Conservation (phyloP, 2,113 vertebrate genomes). For the Sterna hirundo region DNA sequence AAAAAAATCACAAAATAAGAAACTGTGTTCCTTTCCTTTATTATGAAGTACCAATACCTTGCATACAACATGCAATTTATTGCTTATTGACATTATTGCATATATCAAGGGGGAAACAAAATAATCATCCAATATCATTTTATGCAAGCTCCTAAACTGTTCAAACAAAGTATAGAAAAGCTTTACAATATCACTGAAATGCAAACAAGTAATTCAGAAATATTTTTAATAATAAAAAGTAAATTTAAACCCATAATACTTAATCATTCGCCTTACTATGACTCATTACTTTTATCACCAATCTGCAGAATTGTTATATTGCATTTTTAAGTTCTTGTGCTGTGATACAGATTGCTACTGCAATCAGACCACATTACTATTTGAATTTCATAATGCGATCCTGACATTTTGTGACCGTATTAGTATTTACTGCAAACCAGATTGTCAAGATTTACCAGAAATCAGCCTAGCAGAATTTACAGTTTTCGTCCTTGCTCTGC, state of each 20-base stretch:
- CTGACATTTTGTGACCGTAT: not conserved
- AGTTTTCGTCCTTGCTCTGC: not conserved
- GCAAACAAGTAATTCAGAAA: slow-evolving; percentile 1
- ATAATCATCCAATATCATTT: slow-evolving; percentile 6
- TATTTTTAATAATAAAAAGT: not conserved
- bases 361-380: not conserved
- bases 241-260: not conserved
- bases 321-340: not conserved
- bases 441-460: slow-evolving; percentile 23
- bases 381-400: not conserved
- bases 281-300: not conserved
- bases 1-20: not conserved
- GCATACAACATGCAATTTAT: slow-evolving; percentile 74
- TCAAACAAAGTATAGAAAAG: slow-evolving; percentile 41
- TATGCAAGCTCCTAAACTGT: slow-evolving; percentile 39
- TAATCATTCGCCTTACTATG: not conserved
- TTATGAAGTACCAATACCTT: slow-evolving; percentile 56
- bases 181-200: slow-evolving; percentile 37
- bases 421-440: slow-evolving; percentile 12
- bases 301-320: not conserved
- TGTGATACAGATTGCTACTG: not conserved
- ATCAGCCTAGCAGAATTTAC: not conserved
- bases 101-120: slow-evolving; percentile 34
- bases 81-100: slow-evolving; percentile 76
- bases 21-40: slow-evolving; percentile 59